Evolutionary conservation across 2,797 vertebrate species (phyloP).

Genomic region (Acanthurus lineatus): DNA sequence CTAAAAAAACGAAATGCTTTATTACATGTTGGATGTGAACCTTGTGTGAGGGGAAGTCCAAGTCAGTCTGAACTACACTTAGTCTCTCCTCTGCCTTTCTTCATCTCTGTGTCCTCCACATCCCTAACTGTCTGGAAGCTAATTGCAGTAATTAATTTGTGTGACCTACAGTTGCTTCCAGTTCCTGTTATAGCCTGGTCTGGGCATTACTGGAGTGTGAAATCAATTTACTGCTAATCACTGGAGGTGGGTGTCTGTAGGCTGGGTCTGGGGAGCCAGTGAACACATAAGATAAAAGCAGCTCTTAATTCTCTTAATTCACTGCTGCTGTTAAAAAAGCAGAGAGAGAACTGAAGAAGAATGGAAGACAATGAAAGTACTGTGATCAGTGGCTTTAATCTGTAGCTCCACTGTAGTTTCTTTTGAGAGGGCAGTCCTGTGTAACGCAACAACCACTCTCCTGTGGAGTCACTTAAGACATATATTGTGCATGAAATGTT

Average conservation of each 20-base stretch:
- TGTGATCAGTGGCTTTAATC: constrained; percentile 37
- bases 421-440: not conserved
- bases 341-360: constrained; percentile 19
- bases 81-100: constrained; percentile 20
- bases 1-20: not conserved
- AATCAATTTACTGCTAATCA: constrained; percentile 78
- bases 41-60: not conserved
- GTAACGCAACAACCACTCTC: not conserved
- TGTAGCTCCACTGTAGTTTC: not conserved
- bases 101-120: constrained; percentile 44
- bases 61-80: not conserved
- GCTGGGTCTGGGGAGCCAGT: constrained; percentile 45
- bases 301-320: constrained; percentile 65
- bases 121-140: constrained; percentile 65
- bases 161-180: constrained; percentile 68
- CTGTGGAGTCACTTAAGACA: not conserved
- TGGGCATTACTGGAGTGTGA: constrained; percentile 70
- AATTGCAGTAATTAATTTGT: constrained; percentile 77
- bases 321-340: constrained; percentile 47
- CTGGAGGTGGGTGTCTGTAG: constrained; percentile 63
- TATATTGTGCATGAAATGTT: not conserved
- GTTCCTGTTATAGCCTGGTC: constrained; percentile 63
- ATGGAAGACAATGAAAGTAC: not conserved
- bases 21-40: not conserved
- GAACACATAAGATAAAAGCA: constrained; percentile 62